A percentile compares a stretch with the other conserved stretches of the same genome.
Conservation (phyloP, 2,113 vertebrate genomes). For the Odocoileus hemionus region DNA sequence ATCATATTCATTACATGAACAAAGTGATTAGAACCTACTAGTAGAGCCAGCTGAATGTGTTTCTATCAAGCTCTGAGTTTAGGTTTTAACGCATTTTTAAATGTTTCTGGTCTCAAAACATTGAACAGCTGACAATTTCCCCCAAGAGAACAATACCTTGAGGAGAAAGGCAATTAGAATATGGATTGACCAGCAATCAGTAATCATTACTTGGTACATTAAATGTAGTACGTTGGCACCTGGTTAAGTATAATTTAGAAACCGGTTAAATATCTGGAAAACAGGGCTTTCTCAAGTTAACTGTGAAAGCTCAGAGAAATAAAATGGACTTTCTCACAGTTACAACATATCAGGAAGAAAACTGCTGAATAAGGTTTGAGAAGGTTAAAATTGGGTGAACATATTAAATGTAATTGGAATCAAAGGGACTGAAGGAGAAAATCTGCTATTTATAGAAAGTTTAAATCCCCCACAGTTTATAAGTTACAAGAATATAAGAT, state of each 20-base stretch:
- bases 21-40: constrained; percentile 40
- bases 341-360: constrained; percentile 29
- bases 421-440: constrained; percentile 50
- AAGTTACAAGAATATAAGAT: constrained; percentile 24
- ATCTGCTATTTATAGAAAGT: constrained; percentile 48
- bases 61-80: constrained; percentile 48
- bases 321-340: constrained; percentile 50
- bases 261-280: constrained; percentile 61
- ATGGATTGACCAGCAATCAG: constrained; percentile 73
- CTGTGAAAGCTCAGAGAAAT: constrained; percentile 37
- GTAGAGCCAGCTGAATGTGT: constrained; percentile 57
- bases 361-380: constrained; percentile 54
- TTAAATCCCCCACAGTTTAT: constrained; percentile 31
- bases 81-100: constrained; percentile 70
- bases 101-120: constrained; percentile 72
- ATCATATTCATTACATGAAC: constrained; percentile 59
- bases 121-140: constrained; percentile 60
- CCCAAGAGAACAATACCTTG: constrained; percentile 65
- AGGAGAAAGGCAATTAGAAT: constrained; percentile 70
- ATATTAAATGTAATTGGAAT: constrained; percentile 49
- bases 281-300: constrained; percentile 44
- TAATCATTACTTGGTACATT: constrained; percentile 73
- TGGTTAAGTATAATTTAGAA: constrained; percentile 61
- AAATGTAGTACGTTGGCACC: constrained; percentile 33
- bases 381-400: constrained; percentile 52